Base-by-base conservation (phyloP, 2,113 vertebrate genomes). In the Brachyhypopomus gauderio region DNA sequence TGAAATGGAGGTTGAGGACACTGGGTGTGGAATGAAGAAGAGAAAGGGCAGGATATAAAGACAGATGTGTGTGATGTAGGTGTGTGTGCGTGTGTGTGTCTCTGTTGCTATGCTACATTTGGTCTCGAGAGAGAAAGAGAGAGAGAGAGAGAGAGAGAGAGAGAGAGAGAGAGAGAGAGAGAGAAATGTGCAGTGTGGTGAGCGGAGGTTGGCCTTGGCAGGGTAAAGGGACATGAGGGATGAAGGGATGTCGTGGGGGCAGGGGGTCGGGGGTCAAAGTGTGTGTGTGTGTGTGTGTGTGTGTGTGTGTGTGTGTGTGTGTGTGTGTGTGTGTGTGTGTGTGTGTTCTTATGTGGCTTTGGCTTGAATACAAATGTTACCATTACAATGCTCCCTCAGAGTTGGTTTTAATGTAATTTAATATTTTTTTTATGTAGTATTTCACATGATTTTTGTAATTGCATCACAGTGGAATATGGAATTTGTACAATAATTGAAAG, bases 351-450 rank as follows among this genome's bases (percentile, higher is more conserved):
- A 86, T 84, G 79, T 83, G 82, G 27, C 30, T 83, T 83, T 86
- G 85, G 89, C 91, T 90, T 82, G 60, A 88, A 88, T 90, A 91
- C 84, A 90, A 90, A 90, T 82, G 88, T 88, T 85, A 92, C 92
- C 92, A 91, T 92, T 92, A 92, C 91, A 88, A 84, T 69, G 74
- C 45, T 17, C 9, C 80, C 84, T 85, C 84, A 90, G 84, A 86
- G 87, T 14, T 22, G 23, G 87, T 23, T 22, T 48, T 67, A 30
- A 34, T 67, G 12, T 67, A 36, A 6, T 34, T 36, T 52, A 45
- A 45, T 45, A 3, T 45, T 45, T 14, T 12, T 52, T 12, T 52
- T 0, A 19, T 30, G 3, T 34, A 17, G 34, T 17, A 34, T 67
- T 19, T 36, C 16, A 67, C 30, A 30, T 12, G 17, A 52, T 52